Evolutionary conservation across 2,888 invertebrate species (phyloP).

Genomic region (Ormyrus rosae): DNA sequence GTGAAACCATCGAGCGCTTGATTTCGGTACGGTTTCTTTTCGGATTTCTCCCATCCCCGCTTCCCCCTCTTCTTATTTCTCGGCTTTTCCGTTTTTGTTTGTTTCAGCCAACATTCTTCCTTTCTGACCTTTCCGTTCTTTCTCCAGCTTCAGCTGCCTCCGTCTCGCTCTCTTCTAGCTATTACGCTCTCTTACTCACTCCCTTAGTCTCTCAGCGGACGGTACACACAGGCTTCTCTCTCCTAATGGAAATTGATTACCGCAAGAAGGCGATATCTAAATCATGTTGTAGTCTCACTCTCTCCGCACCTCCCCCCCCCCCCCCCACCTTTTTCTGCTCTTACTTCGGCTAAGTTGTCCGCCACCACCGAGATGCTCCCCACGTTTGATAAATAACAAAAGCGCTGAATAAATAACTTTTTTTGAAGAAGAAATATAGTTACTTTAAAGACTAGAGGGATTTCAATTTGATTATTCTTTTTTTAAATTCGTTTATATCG

Average conservation of each 20-base stretch:
- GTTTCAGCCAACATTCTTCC: slow-evolving; percentile 18
- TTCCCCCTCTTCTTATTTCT: neutral
- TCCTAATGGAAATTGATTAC: slow-evolving; percentile 73
- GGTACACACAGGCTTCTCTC: slow-evolving; percentile 24
- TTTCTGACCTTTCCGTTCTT: neutral
- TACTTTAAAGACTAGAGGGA: too few relatives aligned
- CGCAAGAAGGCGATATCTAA: slow-evolving; percentile 70
- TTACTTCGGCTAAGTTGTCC: slow-evolving; percentile 15
- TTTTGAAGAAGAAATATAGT: neutral
- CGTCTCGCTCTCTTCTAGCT: slow-evolving; percentile 10
- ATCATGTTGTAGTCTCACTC: slow-evolving; percentile 66
- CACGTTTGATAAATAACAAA: slow-evolving; percentile 13
- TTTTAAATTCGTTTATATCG: too few relatives aligned
- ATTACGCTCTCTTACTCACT: slow-evolving; percentile 55
- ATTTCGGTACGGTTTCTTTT: slow-evolving; percentile 9
- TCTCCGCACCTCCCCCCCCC: slow-evolving; percentile 53
- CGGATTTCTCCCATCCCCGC: slow-evolving; percentile 3
- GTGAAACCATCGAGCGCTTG: neutral
- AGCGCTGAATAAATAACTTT: neutral
- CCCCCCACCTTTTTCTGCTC: slow-evolving; percentile 39
- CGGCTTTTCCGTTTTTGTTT: slow-evolving; percentile 4
- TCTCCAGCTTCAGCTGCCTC: neutral
- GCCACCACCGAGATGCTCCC: slow-evolving; percentile 17
- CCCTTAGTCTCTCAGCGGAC: slow-evolving; percentile 31
- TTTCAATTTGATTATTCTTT: too few relatives aligned